A percentile compares a stretch with the other conserved stretches of the same genome.
Evolutionary conservation across 2,113 vertebrate species (phyloP).

Genomic region (Chaenocephalus aceratus): DNA sequence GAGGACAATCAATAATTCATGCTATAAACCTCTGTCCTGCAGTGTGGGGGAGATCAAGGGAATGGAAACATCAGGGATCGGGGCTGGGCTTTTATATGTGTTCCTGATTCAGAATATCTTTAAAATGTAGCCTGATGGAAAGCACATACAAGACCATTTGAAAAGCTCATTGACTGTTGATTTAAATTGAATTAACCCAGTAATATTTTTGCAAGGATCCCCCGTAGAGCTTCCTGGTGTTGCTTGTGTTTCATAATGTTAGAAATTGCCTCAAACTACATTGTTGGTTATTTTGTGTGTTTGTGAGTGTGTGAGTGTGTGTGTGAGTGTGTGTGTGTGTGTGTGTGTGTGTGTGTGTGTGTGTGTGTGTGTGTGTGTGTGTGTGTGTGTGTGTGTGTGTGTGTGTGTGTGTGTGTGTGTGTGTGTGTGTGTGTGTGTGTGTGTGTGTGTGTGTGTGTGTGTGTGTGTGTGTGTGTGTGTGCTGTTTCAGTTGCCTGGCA

Average conservation of each 20-base stretch:
- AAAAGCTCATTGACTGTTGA: background rate
- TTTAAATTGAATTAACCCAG: background rate
- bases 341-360: background rate
- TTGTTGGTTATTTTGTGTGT: background rate
- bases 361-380: background rate
- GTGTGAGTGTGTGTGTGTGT: background rate
- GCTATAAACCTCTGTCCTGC: constrained; percentile 17
- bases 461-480: background rate
- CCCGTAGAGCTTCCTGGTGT: background rate
- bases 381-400: background rate
- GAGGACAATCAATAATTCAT: constrained; percentile 23
- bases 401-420: constrained; percentile 12
- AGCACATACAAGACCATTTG: background rate
- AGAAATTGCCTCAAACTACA: background rate
- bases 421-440: background rate
- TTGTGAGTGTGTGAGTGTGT: background rate
- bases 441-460: background rate
- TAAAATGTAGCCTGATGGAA: background rate
- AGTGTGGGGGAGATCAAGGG: background rate
- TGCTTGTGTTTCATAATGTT: background rate
- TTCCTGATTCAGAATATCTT: background rate
- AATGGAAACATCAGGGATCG: background rate
- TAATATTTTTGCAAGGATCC: background rate
- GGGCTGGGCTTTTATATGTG: background rate
- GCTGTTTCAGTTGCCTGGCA: background rate